Base-by-base conservation (phyloP, 2,797 vertebrate genomes). In the Toxotes lorentzi region DNA sequence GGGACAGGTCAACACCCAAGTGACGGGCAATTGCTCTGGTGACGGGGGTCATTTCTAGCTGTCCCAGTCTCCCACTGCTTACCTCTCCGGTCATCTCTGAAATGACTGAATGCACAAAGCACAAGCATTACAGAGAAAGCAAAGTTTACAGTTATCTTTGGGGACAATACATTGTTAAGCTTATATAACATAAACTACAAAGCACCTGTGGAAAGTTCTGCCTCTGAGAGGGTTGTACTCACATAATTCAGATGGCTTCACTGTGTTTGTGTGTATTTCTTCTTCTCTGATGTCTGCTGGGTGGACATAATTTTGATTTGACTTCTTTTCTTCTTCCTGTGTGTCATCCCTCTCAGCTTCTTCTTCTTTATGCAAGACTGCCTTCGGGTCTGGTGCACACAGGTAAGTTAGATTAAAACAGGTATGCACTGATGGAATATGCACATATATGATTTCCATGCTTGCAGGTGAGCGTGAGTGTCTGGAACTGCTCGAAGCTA, bases 1-100 rank as follows among this genome's bases (percentile, higher is more conserved):
- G 78, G n/a, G 95, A 93, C 9, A 90, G 78, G 62, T 96, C 93
- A 0, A 94, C 82, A 70, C 95, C 91, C 59, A 97, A 92, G 85
- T 97, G 84, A 12, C 91, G 95, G 5, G 95, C 93, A 0, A 97
- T 85, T 1, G 95, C 96, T 79, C 66, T 95, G 66, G 38, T 90
- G n/a, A 97, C 88, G 0, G 97, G 96, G 38, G 90, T 95, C 41
- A 83, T 73, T 2, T 95, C 92, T 0, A 96, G 53, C 24, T 96
- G 92, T 11, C 93, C 95, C 0, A 91, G 60, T 2, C 83, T 69
- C 5, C 12, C 70, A 35, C 65, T 76, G 35, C 51, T 23, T 13
- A 77, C 82, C 17, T 76, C 79, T 78, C 48, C 78, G 17, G 17
- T 61, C 56, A 84, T 54, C 45, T 90, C 87, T 84, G 23, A 84